Percentiles rank a stretch among this genome's conserved stretches.
phyloP scores from a whole-genome alignment of 2,888 invertebrate genomes.

The Chaetogeoica ovagalla region DNA sequence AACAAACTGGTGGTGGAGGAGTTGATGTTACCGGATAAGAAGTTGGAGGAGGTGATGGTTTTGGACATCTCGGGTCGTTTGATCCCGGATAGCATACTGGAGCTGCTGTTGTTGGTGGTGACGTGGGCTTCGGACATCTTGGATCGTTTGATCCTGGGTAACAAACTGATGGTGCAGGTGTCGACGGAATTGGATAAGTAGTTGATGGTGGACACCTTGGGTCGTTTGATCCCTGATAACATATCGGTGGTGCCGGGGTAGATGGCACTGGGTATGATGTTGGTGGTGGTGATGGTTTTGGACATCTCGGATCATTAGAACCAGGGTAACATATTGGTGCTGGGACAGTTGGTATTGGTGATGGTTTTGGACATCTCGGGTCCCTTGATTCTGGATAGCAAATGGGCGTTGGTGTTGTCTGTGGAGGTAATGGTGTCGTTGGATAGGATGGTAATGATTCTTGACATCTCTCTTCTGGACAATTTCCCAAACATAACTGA shows the following conservation, averaged over 20 bases:
- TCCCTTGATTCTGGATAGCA: conserved; percentile 60
- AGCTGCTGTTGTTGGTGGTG: conserved; percentile 56
- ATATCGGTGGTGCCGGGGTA: conserved; percentile 55
- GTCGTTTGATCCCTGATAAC: conserved; percentile 58
- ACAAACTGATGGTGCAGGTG: conserved; percentile 57
- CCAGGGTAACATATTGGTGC: conserved; percentile 59
- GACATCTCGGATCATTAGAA: conserved; percentile 55
- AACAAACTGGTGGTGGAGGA: conserved; percentile 59
- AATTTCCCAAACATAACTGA: conserved; percentile 43
- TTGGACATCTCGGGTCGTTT: conserved; percentile 54
- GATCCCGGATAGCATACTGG: conserved; percentile 58
- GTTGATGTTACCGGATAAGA: conserved; percentile 52
- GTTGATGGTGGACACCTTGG: conserved; percentile 58
- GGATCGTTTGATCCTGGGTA: conserved; percentile 59
- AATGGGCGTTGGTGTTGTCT: conserved; percentile 56
- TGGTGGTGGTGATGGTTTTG: conserved; percentile 55
- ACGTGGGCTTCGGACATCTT: conserved; percentile 58
- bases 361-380: conserved; percentile 58
- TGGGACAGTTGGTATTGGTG: conserved; percentile 55
- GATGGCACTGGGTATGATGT: conserved; percentile 56
- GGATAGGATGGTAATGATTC: conserved; percentile 40
- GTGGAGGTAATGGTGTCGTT: conserved; percentile 40
- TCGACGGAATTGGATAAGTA: conserved; percentile 54
- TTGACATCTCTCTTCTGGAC: conserved; percentile 47
- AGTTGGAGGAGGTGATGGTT: conserved; percentile 54